Base-by-base conservation (phyloP, 2,113 vertebrate genomes). In the Copsychus sechellarum region DNA sequence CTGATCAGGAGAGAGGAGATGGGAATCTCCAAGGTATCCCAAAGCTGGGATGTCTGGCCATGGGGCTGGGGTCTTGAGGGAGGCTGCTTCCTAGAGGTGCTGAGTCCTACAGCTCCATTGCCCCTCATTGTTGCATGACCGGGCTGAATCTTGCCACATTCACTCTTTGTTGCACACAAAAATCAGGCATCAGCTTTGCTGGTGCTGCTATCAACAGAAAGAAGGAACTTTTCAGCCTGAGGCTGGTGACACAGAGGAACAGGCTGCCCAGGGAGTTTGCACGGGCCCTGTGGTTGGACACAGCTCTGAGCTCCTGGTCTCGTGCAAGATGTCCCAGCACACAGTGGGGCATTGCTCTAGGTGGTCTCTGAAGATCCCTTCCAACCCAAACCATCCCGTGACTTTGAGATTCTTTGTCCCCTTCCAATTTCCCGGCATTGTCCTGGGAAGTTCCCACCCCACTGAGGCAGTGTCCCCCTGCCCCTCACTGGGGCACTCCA, bases 351-450 rank as follows among this genome's bases (percentile, higher is more conserved):
- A 33, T 14, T 38, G 40, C n/a, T 33, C 28, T 14, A 3, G n/a
- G 19, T 5, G 28, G 3, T 38, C 23, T 23, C 11, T 28, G 40
- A 56, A 47, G 14, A 8, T 34, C 31, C 15, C 25, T 29, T 51
- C 34, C 43, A 40, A 13, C 36, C n/a, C 36, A 69, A n/a, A 25
- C 15, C 34, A 6, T 6, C 4, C 51, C 1, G 0, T 4, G 5
- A 9, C 16, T 48, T 5, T 10, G 33, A 31, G 15, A 34, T 11
- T 22, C 34, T 17, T 28, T 13, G 14, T 31, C 50, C 60, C 34
- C 34, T 33, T 48, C 54, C 3, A 8, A 10, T 8, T 73, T 31
- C 53, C 74, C 48, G 8, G 3, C 14, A 0, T 0, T 19, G 12
- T 8, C 7, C 4, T 2, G 24, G 13, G 4, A 34, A 40, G 28